Percentiles rank a stretch among this genome's conserved stretches.
These are phyloP conservation scores for Mythimna pallens DNA, from an alignment of 2,888 invertebrate genomes.

Conservation along the genomic window DNA sequence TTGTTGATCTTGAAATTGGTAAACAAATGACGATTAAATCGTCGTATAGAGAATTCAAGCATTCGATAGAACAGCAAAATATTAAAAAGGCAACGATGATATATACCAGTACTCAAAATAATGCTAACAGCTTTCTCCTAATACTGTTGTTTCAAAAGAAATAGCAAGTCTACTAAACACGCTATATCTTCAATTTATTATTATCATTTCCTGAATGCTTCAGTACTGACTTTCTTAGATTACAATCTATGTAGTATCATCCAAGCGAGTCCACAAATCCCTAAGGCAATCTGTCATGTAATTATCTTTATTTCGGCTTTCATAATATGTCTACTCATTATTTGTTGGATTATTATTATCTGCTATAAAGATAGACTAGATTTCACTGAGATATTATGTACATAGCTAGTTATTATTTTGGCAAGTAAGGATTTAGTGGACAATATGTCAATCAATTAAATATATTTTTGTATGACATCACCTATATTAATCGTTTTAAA, in stretches of 20 bases:
- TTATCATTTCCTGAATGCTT: neutral
- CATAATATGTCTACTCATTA: slow-evolving; percentile 44
- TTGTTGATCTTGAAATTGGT: too few species aligned
- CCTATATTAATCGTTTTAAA: too few species aligned
- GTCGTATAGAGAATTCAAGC: too few species aligned
- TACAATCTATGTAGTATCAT: slow-evolving; percentile 47
- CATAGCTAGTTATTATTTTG: neutral
- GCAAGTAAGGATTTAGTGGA: neutral
- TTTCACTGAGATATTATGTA: neutral
- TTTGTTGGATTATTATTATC: slow-evolving; percentile 27
- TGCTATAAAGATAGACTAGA: slow-evolving; percentile 12
- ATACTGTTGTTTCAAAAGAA: neutral
- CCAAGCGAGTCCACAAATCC: slow-evolving; percentile 30
- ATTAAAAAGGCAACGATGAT: too few species aligned
- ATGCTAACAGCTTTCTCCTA: neutral
- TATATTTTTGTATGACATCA: too few species aligned
- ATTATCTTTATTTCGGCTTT: slow-evolving; percentile 54
- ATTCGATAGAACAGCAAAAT: too few species aligned
- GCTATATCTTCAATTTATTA: neutral
- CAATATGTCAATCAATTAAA: too few species aligned
- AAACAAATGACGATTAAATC: too few species aligned
- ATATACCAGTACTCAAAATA: too few species aligned
- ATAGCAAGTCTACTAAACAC: neutral
- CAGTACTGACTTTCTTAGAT: slow-evolving; percentile 30
- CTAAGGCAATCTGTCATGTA: slow-evolving; percentile 49